A percentile compares a stretch with the other conserved stretches of the same genome.
phyloP scores from a whole-genome alignment of 2,797 vertebrate genomes.

The Sparus aurata region DNA sequence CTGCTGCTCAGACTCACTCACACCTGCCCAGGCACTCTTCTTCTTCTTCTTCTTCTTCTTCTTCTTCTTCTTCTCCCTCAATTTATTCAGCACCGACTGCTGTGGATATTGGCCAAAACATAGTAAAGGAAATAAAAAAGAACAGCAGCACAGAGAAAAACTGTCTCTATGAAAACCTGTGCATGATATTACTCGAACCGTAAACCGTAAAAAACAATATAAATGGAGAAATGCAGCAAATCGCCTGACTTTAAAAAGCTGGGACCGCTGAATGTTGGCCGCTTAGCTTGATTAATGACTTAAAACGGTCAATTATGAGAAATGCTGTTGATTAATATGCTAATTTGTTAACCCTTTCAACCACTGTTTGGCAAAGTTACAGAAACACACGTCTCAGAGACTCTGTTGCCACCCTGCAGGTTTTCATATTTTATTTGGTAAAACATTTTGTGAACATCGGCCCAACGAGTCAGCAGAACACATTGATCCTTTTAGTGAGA shows the following conservation, averaged over 20 bases:
- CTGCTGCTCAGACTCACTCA: conserved; percentile 4
- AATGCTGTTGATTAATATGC: conserved; percentile 2
- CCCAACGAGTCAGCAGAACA: conserved; percentile 52
- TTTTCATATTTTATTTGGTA: conserved; percentile 9
- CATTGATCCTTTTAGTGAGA: background rate
- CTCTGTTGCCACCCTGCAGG: background rate
- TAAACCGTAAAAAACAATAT: background rate
- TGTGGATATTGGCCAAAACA: conserved; percentile 2
- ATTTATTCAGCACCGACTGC: background rate
- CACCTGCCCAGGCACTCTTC: conserved; percentile 12
- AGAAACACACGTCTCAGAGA: background rate
- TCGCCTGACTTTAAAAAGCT: background rate
- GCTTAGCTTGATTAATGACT: conserved; percentile 19
- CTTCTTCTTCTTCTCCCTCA: background rate
- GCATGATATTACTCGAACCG: conserved; percentile 2
- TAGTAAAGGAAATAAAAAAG: background rate
- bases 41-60: background rate
- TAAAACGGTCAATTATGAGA: conserved; percentile 16
- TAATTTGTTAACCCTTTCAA: background rate
- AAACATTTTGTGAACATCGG: conserved; percentile 5
- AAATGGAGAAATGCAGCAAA: background rate
- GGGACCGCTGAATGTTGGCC: background rate
- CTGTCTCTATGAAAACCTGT: background rate
- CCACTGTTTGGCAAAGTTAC: background rate
- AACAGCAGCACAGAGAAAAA: background rate